Evolutionary conservation across 1,140 invertebrate species (phyloP), one percentile per base, ranked within the genome.

Genomic region (Eueides isabella): DNA sequence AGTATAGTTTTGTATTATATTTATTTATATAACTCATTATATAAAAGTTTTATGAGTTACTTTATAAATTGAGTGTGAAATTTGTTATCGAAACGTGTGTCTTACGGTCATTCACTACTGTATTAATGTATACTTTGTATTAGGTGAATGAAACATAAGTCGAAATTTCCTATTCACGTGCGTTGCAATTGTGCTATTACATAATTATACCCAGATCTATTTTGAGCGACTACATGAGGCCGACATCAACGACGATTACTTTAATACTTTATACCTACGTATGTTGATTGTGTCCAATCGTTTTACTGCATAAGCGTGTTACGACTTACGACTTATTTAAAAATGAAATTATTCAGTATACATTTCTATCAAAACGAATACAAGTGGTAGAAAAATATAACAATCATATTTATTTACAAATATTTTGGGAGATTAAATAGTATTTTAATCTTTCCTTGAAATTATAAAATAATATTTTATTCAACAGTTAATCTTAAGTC

Each of bases 111-210:
- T 72, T 67, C 71, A 67, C 23, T n/a, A 55, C 14, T n/a, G 66
- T 72, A 38, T 38, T n/a, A n/a, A n/a, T n/a, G n/a, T n/a, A n/a
- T n/a, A n/a, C n/a, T n/a, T 67, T 48, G 64, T 33, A 67, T 55
- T 74, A 69, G 72, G 41, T 74, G 67, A 74, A 74, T 35, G 72
- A 38, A 55, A 74, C 72, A 64, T 69, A 35, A 30, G 66, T 61
- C 7, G n/a, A 65, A 62, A 65, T 74, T 74, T 65, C 72, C 64
- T 62, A 64, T 69, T 44, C 72, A 74, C 61, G 67, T 74, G 72
- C 61, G 29, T 61, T 67, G 33, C 72, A 55, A 65, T 74, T 65
- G 67, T 65, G 16, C 67, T 48, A 61, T 74, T 74, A 74, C 26
- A 69, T 74, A 74, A 65, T 30, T 41, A 5, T 61, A 30, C 26